These are phyloP conservation scores for Lamellibrachia columna DNA, from an alignment of 2,888 invertebrate species.

Conservation along the genomic window DNA sequence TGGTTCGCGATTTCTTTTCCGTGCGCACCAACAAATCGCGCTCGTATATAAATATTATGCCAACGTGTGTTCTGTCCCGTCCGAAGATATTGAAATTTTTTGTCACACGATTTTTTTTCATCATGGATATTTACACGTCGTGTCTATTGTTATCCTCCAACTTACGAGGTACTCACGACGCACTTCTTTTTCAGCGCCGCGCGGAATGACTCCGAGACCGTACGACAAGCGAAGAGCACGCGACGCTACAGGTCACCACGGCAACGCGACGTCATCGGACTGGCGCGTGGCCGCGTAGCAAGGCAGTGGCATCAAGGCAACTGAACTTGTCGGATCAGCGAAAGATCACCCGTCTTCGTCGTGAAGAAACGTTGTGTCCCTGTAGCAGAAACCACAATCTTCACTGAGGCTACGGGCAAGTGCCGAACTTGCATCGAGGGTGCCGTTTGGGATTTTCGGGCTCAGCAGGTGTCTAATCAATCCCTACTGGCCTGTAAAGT, in stretches of 20 bases:
- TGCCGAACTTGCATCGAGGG: background rate
- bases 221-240: background rate
- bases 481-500: conserved; percentile 11
- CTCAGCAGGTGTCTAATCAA: background rate
- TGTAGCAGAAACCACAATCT: background rate
- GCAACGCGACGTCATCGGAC: background rate
- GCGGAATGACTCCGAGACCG: background rate
- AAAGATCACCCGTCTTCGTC: background rate
- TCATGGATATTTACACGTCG: background rate
- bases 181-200: background rate
- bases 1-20: background rate
- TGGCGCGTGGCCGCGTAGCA: background rate
- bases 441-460: conserved; percentile 11
- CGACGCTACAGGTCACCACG: background rate
- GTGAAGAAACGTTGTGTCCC: too few species aligned
- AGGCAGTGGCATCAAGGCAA: background rate
- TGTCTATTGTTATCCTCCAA: background rate
- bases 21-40: background rate
- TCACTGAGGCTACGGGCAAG: background rate
- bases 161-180: background rate
- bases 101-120: background rate
- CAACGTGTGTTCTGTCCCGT: background rate
- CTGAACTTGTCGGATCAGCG: background rate
- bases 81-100: background rate
- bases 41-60: background rate